Evolutionary conservation across 2,113 vertebrate species (phyloP), one percentile per base, ranked within the genome.

Genomic region (Burhinus bistriatus): DNA sequence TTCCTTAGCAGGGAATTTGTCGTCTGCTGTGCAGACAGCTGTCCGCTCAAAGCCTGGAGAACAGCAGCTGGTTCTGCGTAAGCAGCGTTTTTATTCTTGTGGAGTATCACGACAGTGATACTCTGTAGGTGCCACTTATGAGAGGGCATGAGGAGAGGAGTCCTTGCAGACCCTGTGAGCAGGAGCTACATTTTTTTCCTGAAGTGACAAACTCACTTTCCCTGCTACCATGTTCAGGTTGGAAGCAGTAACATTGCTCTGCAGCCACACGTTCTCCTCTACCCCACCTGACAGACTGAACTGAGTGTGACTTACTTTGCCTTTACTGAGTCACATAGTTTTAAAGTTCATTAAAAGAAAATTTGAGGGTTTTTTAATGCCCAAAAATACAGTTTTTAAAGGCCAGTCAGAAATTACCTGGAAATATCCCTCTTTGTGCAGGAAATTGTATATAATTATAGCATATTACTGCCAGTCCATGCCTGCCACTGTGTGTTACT

Each of bases 371-470:
- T 47, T 49, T 36, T 94, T 94, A 69, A 89, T 84, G 82, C 64
- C 32, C 20, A 36, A 92, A 40, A 95, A 81, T 68, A 62, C 22
- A 75, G 47, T 62, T 83, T 90, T 84, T 87, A 85, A 96, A 94
- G 49, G 66, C 66, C 77, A 90, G 85, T 55, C 51, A 94, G 85
- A 93, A 97, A 95, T 91, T 93, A 83, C 94, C 82, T 96, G 93
- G 87, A 96, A 95, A 95, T 94, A 72, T 85, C 84, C 68, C 68
- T 93, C 91, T 89, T 73, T 93, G 71, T 72, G 68, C 82, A 95
- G 97, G 94, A 95, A 96, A 96, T 89, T 72, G 51, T 94, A 83
- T 90, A 32, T 93, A 96, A 96, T 96, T 95, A 95, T 57, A 96
- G 62, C 81, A 36, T 61, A 86, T 93, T 93, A 68, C 84, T 91